Base-by-base conservation (phyloP, 2,113 vertebrate genomes). In the Rhagologus leucostigma region DNA sequence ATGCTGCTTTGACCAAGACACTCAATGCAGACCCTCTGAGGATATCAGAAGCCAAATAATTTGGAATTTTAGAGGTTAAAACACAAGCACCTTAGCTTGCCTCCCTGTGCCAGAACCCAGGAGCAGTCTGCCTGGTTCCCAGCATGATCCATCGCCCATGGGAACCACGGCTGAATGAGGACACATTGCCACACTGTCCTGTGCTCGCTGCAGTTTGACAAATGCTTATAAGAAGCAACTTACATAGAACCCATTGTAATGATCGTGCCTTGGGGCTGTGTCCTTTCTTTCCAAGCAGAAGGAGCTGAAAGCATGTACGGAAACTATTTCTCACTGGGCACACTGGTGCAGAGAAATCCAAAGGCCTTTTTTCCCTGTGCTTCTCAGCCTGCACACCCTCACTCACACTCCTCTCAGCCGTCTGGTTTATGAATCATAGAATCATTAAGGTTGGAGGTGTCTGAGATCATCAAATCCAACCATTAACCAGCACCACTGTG, bases 251-350 rank as follows among this genome's bases (percentile, higher is more conserved):
- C 82, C 79, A 92, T 94, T 96, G 95, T 96, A 86, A 68, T 6
- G 20, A 70, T 74, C 1, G 0, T 90, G 84, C 95, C 96, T 83
- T 17, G 10, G 30, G 94, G 94, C 92, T 84, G 35, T 50, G 59
- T 88, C 75, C 82, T 94, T 95, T 79, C 87, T 94, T 90, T 85
- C 87, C 47, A 21, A 76, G 74, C 60, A 96, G 73, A 94, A 94
- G 68, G 57, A 59, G 44, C 22, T 87, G 91, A 94, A 96, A 90
- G 46, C 59, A 46, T 52, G 67, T 57, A 88, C 62, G 89, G 94
- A 95, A 97, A 96, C 50, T 93, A 73, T 70, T 95, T 87, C 87
- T 83, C 75, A 67, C 59, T 88, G 88, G 83, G 67, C 46, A 76
- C 24, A 47, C 6, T 41, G 57, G 27, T 73, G 67, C 30, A 26